A percentile compares a stretch with the other conserved stretches of the same genome.
These are phyloP conservation scores for Columba livia DNA, from an alignment of 2,113 vertebrate genomes.

Conservation along the genomic window DNA sequence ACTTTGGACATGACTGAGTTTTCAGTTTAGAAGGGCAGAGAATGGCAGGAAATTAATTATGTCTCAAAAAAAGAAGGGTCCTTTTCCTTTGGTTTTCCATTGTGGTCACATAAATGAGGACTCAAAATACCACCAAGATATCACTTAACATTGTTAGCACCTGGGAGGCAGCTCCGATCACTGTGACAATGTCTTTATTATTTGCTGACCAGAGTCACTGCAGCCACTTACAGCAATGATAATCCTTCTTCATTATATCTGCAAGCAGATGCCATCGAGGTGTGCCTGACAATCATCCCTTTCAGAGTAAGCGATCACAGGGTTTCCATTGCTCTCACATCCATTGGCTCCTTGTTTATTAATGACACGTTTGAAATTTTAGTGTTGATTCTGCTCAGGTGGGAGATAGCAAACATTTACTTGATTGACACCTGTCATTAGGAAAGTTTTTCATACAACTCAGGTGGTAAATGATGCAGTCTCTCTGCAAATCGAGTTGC, in stretches of 20 bases:
- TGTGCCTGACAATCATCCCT: slow-evolving; percentile 80
- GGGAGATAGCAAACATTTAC: neutral
- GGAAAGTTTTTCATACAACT: neutral
- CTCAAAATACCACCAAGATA: slow-evolving; percentile 10
- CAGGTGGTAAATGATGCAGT: neutral
- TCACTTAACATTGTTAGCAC: slow-evolving; percentile 22
- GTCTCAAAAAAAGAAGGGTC: neutral
- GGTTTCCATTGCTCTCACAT: slow-evolving; percentile 52
- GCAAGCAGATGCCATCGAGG: slow-evolving; percentile 76
- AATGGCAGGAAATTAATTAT: slow-evolving; percentile 26
- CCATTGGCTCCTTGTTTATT: slow-evolving; percentile 38
- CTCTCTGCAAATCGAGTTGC: neutral
- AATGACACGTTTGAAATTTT: neutral
- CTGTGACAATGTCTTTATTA: slow-evolving; percentile 42
- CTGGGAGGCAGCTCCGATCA: neutral
- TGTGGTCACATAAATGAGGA: neutral
- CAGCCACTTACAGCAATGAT: slow-evolving; percentile 67
- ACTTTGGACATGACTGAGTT: neutral
- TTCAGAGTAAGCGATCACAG: slow-evolving; percentile 64
- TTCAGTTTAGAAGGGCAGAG: neutral
- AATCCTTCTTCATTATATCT: slow-evolving; percentile 85
- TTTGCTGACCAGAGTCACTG: slow-evolving; percentile 76
- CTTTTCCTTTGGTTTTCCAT: neutral
- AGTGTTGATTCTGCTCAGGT: neutral
- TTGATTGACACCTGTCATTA: slow-evolving; percentile 17